These are phyloP conservation scores for Calliphora vomitoria DNA, from an alignment of 2,888 invertebrate genomes.

Conservation along the genomic window DNA sequence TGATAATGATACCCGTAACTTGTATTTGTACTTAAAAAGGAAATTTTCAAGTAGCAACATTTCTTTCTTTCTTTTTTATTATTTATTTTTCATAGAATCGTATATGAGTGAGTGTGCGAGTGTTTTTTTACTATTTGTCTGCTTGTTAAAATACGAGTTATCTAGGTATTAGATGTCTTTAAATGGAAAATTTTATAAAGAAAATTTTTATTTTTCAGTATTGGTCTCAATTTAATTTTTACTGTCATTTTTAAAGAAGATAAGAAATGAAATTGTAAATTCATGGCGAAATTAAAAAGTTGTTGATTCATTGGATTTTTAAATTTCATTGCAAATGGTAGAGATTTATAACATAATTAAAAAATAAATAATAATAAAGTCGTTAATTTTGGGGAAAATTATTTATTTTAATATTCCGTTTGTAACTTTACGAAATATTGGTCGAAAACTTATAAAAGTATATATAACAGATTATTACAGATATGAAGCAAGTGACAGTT, in stretches of 20 bases:
- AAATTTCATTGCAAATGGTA: not conserved
- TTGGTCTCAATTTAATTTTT: not conserved
- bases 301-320: not conserved
- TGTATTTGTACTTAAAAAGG: conserved; percentile 45
- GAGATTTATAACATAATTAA: too few relatives aligned
- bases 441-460: too few relatives aligned
- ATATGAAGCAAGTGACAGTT: too few relatives aligned
- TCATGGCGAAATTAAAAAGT: not conserved
- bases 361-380: too few relatives aligned
- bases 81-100: conserved; percentile 19
- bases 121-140: conserved; percentile 22
- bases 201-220: not conserved
- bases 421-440: too few relatives aligned
- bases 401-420: too few relatives aligned
- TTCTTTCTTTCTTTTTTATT: conserved; percentile 13
- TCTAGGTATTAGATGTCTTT: conserved; percentile 6
- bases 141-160: conserved; percentile 13
- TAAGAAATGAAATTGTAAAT: conserved; percentile 4
- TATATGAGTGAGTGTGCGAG: not conserved
- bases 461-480: too few relatives aligned
- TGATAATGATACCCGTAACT: conserved; percentile 54
- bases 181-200: conserved; percentile 17
- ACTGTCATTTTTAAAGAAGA: conserved; percentile 11
- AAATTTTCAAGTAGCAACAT: conserved; percentile 55
- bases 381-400: too few relatives aligned